Conservation (phyloP, 2,113 vertebrate species). For the Thalassarche chlororhynchos region DNA sequence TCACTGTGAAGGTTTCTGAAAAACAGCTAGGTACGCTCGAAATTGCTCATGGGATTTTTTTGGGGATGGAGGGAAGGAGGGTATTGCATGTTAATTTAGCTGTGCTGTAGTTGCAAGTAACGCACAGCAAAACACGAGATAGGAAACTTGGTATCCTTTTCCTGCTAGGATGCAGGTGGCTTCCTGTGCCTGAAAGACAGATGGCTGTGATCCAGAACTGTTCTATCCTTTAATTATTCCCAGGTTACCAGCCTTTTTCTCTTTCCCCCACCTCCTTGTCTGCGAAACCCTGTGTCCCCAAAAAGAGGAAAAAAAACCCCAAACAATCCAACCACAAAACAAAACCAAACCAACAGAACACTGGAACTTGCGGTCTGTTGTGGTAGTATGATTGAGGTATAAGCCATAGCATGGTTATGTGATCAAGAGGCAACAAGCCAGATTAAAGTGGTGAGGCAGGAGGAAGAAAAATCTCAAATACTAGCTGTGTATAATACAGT, state of each 20-base stretch:
- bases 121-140: not conserved
- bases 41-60: not conserved
- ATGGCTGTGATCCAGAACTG: not conserved
- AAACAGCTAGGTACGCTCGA: not conserved
- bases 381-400: not conserved
- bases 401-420: not conserved
- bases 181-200: not conserved
- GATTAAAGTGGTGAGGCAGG: not conserved
- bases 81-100: not conserved
- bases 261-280: not conserved
- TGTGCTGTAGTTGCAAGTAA: not conserved
- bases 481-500: not conserved
- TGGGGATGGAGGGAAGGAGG: not conserved
- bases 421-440: not conserved
- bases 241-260: not conserved
- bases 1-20: not conserved
- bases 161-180: not conserved
- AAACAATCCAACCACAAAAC: not conserved
- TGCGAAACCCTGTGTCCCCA: not conserved
- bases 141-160: not conserved
- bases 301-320: not conserved
- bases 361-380: not conserved
- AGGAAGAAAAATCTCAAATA: not conserved
- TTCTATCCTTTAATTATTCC: not conserved
- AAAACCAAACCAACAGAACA: not conserved